phyloP scores from a whole-genome alignment of 2,797 vertebrate genomes.

The Spheniscus humboldti region DNA sequence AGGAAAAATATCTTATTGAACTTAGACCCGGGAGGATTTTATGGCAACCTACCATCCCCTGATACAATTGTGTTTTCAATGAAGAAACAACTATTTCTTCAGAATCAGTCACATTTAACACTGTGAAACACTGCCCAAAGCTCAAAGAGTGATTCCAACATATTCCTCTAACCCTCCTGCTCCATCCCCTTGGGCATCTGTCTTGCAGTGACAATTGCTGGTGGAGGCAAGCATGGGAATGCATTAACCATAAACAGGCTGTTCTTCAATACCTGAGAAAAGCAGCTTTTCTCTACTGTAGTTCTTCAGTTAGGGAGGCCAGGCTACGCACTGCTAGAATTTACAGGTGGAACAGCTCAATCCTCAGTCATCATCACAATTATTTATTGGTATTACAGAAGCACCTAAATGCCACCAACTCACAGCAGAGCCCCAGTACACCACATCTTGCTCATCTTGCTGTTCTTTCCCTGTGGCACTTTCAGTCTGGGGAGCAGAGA shows the following conservation, averaged over 20 bases:
- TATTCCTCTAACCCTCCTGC: not conserved
- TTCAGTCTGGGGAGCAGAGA: not conserved
- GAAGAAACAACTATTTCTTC: constrained; percentile 19
- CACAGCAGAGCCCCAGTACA: not conserved
- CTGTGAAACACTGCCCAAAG: not conserved
- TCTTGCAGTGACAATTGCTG: not conserved
- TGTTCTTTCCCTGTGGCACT: not conserved
- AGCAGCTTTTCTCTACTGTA: not conserved
- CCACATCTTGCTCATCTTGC: not conserved
- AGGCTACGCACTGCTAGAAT: not conserved
- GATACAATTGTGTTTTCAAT: not conserved
- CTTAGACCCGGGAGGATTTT: not conserved
- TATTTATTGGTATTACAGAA: not conserved
- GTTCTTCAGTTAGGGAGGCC: not conserved
- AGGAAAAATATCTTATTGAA: not conserved
- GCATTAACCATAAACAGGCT: not conserved
- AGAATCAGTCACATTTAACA: not conserved
- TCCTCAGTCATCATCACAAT: not conserved
- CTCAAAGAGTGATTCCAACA: not conserved
- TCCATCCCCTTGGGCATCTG: not conserved
- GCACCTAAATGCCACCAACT: not conserved
- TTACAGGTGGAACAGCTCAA: not conserved
- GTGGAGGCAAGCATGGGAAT: not conserved
- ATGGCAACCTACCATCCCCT: not conserved
- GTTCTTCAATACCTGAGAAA: not conserved